Evolutionary conservation across 2,113 vertebrate species (phyloP), one percentile per base, ranked within the genome.

Genomic region (Garra rufa): DNA sequence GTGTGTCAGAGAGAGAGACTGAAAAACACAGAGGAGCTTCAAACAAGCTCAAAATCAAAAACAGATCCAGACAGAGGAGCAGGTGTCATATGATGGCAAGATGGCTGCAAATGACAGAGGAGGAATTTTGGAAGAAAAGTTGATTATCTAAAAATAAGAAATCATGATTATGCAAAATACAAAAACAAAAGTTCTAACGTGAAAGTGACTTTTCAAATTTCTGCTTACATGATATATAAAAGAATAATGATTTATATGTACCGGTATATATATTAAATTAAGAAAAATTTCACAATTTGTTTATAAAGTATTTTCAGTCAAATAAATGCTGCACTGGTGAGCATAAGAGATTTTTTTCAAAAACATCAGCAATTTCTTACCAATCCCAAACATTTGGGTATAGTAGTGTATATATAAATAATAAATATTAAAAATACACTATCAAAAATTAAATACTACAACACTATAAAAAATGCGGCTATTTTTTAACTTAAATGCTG

Each of bases 11-110:
- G 13, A 65, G 65, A 55, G 74, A 7, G 50, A 21, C 19, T 9
- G 52, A n/a, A 8, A 57, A 10, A 57, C 8, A 57, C 8, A n/a
- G 7, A 55, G 3, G 52, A 78, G 76, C 55, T 61, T 61, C 76
- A 78, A 78, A 61, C 34, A 26, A 78, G 34, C 76, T 79, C 55
- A 26, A 63, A 79, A 79, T 17, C 46, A 34, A 76, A 55, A 76
- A 76, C 46, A 44, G 52, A 59, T n/a, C 21, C 76, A 24, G 13
- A 59, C 10, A 77, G 52, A 59, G 52, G 34, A 77, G 50, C 50
- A 44, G 76, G 57, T 79, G 57, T 61, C 76, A 63, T 28, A 10
- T 61, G 34, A 61, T 61, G 52, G 11, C 52, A 78, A 61, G 28
- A 43, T 38, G 76, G 21, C 30, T 59, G 52, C 76, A 77, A 61